Evolutionary conservation across 2,888 invertebrate species (phyloP), one percentile per base, ranked within the genome.

Genomic region (Sipha maydis): DNA sequence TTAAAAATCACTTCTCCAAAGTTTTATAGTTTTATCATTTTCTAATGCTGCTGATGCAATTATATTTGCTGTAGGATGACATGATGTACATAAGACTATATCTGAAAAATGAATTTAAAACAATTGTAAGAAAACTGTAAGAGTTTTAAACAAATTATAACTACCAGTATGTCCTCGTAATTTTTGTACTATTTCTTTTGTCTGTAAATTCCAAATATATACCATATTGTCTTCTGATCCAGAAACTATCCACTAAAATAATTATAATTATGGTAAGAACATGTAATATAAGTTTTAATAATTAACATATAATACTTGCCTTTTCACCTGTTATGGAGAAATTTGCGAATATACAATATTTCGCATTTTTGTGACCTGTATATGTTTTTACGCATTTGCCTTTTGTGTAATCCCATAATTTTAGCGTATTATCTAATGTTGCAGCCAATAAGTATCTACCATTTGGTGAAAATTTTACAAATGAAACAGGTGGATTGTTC

Each of bases 311-410:
- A 90, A 17, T 31, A 91, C 92, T 91, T 92, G 97, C 97, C 95
- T 99, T 99, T 92, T 99, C 99, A 89, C 99, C 99, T 28, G 99
- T 99, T 17, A 99, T 99, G 67, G 99, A 99, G 92, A 99, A 99
- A 93, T 99, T 99, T 80, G 99, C 99, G 92, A 99, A 99, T 92
- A 99, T 98, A 92, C 99, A 99, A 92, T 98, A 99, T 92, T 99
- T 99, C 92, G 99, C 99, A 92, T 99, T 99, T 92, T 97, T 97
- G 92, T 99, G 99, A 8, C 99, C 99, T 0, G 96, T 96, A 92
- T 99, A 99, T 0, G 98, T 98, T 93, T 99, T 99, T 89, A 99
- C 93, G 92, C 99, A 99, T 93, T 99, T 97, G 90, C 98, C 99
- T 93, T 99, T 98, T 90, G 97, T 97, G 93, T 99, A 99, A 93